A percentile compares a stretch with the other conserved stretches of the same genome.
Evolutionary conservation across 2,888 invertebrate genomes (phyloP).

Genomic region (Stenoptilia bipunctidactyla): DNA sequence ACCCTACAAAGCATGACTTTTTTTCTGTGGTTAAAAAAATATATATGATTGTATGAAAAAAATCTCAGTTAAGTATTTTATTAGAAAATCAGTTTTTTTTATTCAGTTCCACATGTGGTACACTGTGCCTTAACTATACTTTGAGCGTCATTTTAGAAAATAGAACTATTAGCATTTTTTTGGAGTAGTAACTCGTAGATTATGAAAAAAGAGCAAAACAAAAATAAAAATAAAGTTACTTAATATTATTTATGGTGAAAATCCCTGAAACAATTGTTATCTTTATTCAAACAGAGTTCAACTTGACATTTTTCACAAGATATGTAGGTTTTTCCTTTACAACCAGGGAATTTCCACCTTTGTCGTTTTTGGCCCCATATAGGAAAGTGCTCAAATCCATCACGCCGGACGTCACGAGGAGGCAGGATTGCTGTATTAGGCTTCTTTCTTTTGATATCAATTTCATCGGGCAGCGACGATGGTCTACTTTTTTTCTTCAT

Average conservation of each 20-base stretch:
- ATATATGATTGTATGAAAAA: not conserved
- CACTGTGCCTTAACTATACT: slow-evolving; percentile 1
- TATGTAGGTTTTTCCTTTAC: slow-evolving; percentile 14
- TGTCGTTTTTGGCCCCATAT: slow-evolving; percentile 14
- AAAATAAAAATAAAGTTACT: not conserved
- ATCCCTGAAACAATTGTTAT: slow-evolving; percentile 17
- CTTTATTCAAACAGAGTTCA: slow-evolving; percentile 16
- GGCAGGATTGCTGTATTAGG: slow-evolving; percentile 10
- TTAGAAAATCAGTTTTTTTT: slow-evolving; percentile 3
- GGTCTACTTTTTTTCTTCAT: slow-evolving; percentile 10
- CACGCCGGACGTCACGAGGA: slow-evolving; percentile 15
- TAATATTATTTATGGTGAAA: slow-evolving; percentile 10
- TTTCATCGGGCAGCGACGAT: not conserved
- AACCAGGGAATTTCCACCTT: slow-evolving; percentile 16
- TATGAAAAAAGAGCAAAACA: too few species aligned
- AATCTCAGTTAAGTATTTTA: not conserved
- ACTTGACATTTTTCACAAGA: slow-evolving; percentile 15
- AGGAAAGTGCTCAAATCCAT: slow-evolving; percentile 17
- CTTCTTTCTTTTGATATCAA: slow-evolving; percentile 8
- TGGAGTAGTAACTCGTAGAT: not conserved
- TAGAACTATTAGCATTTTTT: not conserved
- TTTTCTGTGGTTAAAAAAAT: not conserved
- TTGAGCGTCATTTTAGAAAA: not conserved
- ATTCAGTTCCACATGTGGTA: slow-evolving; percentile 7
- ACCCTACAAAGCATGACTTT: slow-evolving; percentile 1